Base-by-base conservation (phyloP, 1,140 invertebrate genomes). In the Drosophila nigromelanica region DNA sequence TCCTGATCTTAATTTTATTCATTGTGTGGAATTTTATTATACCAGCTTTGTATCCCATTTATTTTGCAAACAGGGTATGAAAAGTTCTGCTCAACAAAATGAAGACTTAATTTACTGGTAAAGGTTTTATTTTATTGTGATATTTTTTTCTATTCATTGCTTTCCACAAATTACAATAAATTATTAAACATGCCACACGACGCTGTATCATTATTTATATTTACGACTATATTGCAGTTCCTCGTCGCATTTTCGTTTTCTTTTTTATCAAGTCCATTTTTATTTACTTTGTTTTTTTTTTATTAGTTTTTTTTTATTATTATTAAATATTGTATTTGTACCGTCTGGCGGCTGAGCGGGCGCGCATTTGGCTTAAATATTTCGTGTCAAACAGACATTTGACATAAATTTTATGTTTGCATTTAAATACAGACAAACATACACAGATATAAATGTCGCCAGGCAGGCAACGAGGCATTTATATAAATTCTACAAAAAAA, bases 321-420 rank as follows among this genome's bases (percentile, higher is more conserved):
- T 70, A 58, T 87, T 79, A 67, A 82, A 82, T 73, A 74, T 81
- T 63, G 69, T 76, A 78, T 75, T 86, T 80, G 42, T 56, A 18
- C 58, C 78, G 75, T 81, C 74, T 90, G 76, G 5, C 27, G n/a
- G n/a, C n/a, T n/a, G n/a, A n/a, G n/a, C n/a, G 24, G 76, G 54
- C 80, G 67, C 68, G 75, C 81, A 86, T 85, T 86, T 85, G 81
- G 71, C 82, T 87, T 87, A 89, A 90, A 90, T 89, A 89, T 90
- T 87, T 89, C 89, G 83, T 90, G 89, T 79, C 89, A 90, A 90
- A 71, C 78, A 82, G 80, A 89, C 89, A 90, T 90, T 90, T 90
- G 89, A 90, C 89, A 90, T 89, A 79, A 90, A 90, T 90, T 90
- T 89, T 76, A 89, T 90, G 87, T 90, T 90, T 90, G 89, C 87